Percentiles rank a stretch among this genome's conserved stretches.
Conservation (phyloP, 2,888 invertebrate species). For the Drosophila birchii region DNA sequence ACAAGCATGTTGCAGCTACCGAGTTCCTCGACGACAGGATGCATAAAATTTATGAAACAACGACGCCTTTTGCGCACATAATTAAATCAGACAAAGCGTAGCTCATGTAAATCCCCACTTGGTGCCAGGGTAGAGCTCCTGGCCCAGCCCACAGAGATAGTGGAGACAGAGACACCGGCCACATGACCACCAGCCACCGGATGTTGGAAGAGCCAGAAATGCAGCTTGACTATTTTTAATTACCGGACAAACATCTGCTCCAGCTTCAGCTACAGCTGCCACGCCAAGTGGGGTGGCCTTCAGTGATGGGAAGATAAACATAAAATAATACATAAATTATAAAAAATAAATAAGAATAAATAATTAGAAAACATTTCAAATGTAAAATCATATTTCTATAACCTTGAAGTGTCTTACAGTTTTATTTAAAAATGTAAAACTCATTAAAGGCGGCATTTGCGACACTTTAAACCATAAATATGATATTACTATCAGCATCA, state of each 20-base stretch:
- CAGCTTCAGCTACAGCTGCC: slow-evolving; percentile 47
- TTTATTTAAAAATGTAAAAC: background rate
- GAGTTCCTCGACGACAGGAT: slow-evolving; percentile 66
- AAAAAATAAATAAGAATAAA: background rate
- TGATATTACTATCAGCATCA: background rate
- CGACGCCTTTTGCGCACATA: slow-evolving; percentile 77
- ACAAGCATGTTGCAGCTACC: slow-evolving; percentile 30
- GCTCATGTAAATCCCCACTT: slow-evolving; percentile 69
- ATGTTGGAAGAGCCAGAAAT: slow-evolving; percentile 66
- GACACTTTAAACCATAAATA: background rate
- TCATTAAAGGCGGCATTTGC: background rate
- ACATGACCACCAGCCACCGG: slow-evolving; percentile 51
- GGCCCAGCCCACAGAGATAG: slow-evolving; percentile 46
- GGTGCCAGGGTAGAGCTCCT: slow-evolving; percentile 14
- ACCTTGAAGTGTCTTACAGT: background rate
- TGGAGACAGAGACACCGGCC: slow-evolving; percentile 18
- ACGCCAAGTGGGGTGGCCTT: slow-evolving; percentile 44
- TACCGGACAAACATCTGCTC: slow-evolving; percentile 61
- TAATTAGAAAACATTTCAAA: background rate
- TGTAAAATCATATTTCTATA: background rate
- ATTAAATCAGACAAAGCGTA: slow-evolving; percentile 77
- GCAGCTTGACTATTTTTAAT: slow-evolving; percentile 80
- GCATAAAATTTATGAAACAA: slow-evolving; percentile 79
- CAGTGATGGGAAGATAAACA: slow-evolving; percentile 10
- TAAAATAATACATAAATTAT: background rate